Percentiles rank a stretch among this genome's conserved stretches.
Evolutionary conservation across 1,140 invertebrate species (phyloP).

Genomic region (Drosophila nigromelanica): DNA sequence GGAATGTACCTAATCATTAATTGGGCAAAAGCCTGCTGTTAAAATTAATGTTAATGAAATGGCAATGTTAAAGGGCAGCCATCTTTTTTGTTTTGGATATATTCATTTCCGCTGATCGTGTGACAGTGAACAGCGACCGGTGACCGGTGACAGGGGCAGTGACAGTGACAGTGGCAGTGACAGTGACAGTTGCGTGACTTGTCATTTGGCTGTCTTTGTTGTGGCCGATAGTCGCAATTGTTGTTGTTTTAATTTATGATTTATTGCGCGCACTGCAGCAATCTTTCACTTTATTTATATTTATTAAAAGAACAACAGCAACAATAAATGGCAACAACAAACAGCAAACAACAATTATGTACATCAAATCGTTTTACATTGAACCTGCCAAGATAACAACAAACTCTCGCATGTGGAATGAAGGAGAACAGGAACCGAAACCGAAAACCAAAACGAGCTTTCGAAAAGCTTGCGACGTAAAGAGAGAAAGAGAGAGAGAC

Average conservation of each 20-base stretch:
- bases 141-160: not conserved
- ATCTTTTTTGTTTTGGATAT: conserved; percentile 26
- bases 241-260: conserved; percentile 59
- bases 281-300: conserved; percentile 74
- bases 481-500: conserved; percentile 5
- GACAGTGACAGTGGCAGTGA: conserved; percentile 1
- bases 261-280: conserved; percentile 39
- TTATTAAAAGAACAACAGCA: conserved; percentile 31
- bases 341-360: conserved; percentile 29
- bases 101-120: conserved; percentile 17
- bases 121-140: conserved; percentile 2
- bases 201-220: conserved; percentile 41
- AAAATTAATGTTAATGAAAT: not conserved
- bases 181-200: conserved; percentile 43
- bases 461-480: not conserved
- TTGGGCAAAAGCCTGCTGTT: no score
- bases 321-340: conserved; percentile 9
- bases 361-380: conserved; percentile 57
- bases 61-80: not conserved
- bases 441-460: conserved; percentile 37
- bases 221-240: conserved; percentile 34
- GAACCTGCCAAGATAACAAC: conserved; percentile 59
- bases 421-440: conserved; percentile 75
- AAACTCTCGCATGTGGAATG: conserved; percentile 50
- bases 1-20: no score